Conservation (phyloP, 2,888 invertebrate species). For the Heteromurus nitidus region DNA sequence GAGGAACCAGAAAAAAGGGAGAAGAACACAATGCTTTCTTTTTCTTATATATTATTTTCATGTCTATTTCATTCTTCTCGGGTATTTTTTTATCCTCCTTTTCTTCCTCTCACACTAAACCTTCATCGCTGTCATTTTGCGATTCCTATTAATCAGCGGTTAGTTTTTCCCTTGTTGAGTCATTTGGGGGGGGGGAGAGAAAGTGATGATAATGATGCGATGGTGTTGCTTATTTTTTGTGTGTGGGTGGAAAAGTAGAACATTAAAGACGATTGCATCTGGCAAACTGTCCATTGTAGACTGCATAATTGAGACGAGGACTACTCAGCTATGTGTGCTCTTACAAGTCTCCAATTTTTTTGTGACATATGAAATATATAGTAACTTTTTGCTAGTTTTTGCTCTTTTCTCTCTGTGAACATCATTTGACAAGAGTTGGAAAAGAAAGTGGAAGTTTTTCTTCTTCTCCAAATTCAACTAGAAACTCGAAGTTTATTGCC, state of each 20-base stretch:
- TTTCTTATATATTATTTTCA: slow-evolving; percentile 29
- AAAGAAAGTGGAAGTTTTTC: too few species aligned
- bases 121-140: slow-evolving; percentile 41
- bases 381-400: background rate
- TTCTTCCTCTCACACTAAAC: slow-evolving; percentile 23
- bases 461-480: too few species aligned
- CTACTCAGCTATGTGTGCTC: too few species aligned
- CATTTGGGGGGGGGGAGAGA: background rate
- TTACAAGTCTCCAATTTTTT: too few species aligned
- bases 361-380: background rate
- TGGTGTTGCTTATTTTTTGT: background rate
- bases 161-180: slow-evolving; percentile 17
- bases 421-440: background rate
- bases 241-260: background rate
- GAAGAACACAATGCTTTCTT: slow-evolving; percentile 12
- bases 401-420: background rate
- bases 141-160: slow-evolving; percentile 47
- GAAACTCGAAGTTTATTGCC: too few species aligned
- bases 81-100: slow-evolving; percentile 18
- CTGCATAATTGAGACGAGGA: too few species aligned
- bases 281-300: slow-evolving; percentile 8
- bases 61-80: background rate
- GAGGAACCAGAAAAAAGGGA: background rate
- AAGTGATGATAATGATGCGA: background rate
- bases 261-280: too few species aligned